These are phyloP conservation scores for Girardinus metallicus DNA, from an alignment of 2,797 vertebrate species.

Conservation along the genomic window DNA sequence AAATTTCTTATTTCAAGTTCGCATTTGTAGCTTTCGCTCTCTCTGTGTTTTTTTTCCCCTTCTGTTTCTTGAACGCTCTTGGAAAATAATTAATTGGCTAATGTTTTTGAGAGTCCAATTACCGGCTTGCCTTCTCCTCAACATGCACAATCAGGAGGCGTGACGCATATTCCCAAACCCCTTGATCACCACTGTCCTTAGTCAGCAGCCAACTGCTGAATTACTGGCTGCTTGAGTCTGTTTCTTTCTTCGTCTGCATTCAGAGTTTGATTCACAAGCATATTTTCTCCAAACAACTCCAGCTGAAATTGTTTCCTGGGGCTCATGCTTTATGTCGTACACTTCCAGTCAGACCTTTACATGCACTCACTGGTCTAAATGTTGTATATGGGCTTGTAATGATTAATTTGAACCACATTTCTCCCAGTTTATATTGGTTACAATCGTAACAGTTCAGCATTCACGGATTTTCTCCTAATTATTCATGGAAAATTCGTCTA, in stretches of 20 bases:
- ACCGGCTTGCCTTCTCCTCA: constrained; percentile 46
- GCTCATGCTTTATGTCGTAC: neutral
- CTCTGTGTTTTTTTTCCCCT: constrained; percentile 10
- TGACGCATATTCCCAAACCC: constrained; percentile 45
- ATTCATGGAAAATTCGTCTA: no score
- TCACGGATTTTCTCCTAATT: no score
- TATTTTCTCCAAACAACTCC: neutral
- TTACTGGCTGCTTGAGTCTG: constrained; percentile 19
- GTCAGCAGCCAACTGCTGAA: constrained; percentile 40
- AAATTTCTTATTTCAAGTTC: constrained; percentile 62
- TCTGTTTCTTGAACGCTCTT: constrained; percentile 43
- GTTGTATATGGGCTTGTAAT: neutral
- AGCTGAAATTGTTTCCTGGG: neutral
- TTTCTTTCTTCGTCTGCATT: neutral
- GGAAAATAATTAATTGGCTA: constrained; percentile 61
- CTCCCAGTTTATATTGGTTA: no score
- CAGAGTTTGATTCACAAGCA: neutral
- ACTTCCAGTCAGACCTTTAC: neutral
- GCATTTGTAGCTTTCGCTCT: constrained; percentile 51
- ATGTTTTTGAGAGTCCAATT: constrained; percentile 64
- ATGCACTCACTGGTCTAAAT: neutral
- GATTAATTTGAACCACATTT: neutral
- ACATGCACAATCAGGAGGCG: constrained; percentile 60
- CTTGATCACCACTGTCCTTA: constrained; percentile 37
- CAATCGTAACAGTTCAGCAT: neutral